These are phyloP conservation scores for Lampropteryx suffumata DNA, from an alignment of 2,888 invertebrate species.

Conservation along the genomic window DNA sequence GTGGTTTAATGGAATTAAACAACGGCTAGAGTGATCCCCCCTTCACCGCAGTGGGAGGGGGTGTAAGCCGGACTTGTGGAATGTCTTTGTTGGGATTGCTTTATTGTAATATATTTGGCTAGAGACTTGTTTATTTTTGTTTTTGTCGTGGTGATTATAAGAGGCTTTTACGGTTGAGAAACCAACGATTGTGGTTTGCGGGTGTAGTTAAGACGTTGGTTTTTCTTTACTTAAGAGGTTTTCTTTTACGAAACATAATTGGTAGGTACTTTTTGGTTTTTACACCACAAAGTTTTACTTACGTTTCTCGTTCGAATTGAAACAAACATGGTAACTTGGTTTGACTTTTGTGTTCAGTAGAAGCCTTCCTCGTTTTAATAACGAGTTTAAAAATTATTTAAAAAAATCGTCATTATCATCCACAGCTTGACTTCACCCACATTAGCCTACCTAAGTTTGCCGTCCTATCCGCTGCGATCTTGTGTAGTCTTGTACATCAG, in stretches of 20 bases:
- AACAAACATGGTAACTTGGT: too few relatives aligned
- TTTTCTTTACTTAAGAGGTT: not conserved
- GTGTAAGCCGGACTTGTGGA: slow-evolving; percentile 72
- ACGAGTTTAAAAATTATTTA: too few relatives aligned
- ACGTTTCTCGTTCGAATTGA: not conserved
- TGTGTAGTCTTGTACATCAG: too few relatives aligned
- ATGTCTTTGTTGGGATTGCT: slow-evolving; percentile 73
- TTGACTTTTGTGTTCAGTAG: too few relatives aligned
- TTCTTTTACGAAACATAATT: not conserved
- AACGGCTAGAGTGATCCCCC: slow-evolving; percentile 51
- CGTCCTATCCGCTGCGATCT: too few relatives aligned
- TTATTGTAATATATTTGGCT: slow-evolving; percentile 57
- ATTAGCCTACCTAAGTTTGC: too few relatives aligned
- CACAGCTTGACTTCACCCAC: too few relatives aligned
- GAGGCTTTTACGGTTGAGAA: slow-evolving; percentile 38
- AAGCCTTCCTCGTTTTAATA: too few relatives aligned
- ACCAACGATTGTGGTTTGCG: slow-evolving; percentile 29
- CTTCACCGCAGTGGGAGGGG: slow-evolving; percentile 44
- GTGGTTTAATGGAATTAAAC: slow-evolving; percentile 82
- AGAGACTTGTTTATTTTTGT: slow-evolving; percentile 46
- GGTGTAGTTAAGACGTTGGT: not conserved
- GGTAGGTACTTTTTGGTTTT: not conserved
- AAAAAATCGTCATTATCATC: too few relatives aligned
- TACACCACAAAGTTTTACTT: not conserved
- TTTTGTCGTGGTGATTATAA: slow-evolving; percentile 45